These are phyloP conservation scores for Hapalemur alaotrensis DNA, from an alignment of 2,797 vertebrate genomes.

Conservation along the genomic window DNA sequence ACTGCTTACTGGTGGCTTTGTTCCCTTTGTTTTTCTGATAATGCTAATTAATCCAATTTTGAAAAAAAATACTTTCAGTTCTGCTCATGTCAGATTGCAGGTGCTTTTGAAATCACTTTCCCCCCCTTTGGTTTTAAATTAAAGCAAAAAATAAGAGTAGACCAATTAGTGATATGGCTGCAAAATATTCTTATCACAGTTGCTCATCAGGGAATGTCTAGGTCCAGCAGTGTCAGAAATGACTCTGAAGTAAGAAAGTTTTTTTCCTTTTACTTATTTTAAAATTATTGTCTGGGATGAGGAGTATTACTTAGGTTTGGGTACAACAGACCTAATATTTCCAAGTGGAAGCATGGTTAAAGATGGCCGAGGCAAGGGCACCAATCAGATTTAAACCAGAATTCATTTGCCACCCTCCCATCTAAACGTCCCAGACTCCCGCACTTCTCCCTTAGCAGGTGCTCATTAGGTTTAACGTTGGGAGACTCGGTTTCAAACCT, in stretches of 20 bases:
- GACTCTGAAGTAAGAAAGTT: background rate
- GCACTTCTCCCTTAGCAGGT: background rate
- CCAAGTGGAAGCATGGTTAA: background rate
- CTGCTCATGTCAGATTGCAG: conserved; percentile 72
- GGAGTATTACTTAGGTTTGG: conserved; percentile 39
- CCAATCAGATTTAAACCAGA: background rate
- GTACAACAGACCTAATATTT: background rate
- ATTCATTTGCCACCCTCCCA: rapidly evolving
- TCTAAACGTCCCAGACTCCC: background rate
- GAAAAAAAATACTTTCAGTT: conserved; percentile 75
- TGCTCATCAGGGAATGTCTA: conserved; percentile 22
- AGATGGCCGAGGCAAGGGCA: background rate
- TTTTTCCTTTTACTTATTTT: conserved; percentile 19
- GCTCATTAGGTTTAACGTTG: background rate
- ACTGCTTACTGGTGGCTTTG: conserved; percentile 80
- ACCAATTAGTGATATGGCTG: conserved; percentile 68
- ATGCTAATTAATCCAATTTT: conserved; percentile 85
- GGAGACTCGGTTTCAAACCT: background rate
- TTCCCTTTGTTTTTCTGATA: conserved; percentile 83
- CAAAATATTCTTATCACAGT: conserved; percentile 60
- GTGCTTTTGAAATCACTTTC: conserved; percentile 66
- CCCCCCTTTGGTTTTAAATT: conserved; percentile 66
- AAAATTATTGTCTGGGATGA: background rate
- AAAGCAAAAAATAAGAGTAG: conserved; percentile 67
- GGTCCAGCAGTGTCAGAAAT: background rate